A percentile compares a stretch with the other conserved stretches of the same genome.
phyloP scores from a whole-genome alignment of 2,797 vertebrate species.

The Schizopygopsis malacanthus region DNA sequence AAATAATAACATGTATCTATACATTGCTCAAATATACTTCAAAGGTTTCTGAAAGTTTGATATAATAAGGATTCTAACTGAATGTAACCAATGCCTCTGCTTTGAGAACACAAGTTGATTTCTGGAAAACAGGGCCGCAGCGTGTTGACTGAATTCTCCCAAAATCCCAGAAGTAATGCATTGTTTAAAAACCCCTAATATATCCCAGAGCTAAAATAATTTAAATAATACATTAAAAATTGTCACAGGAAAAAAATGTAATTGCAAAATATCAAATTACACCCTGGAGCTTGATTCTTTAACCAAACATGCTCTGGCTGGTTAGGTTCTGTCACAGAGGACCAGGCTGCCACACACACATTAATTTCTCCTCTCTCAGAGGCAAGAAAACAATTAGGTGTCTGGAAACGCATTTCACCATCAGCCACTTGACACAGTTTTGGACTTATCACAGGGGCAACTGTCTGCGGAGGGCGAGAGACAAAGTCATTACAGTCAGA shows the following conservation, averaged over 20 bases:
- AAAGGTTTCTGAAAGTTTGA: neutral
- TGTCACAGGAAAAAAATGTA: conserved; percentile 72
- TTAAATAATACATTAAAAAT: conserved; percentile 85
- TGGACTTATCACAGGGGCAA: conserved; percentile 80
- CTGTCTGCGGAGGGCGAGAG: conserved; percentile 78
- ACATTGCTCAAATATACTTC: neutral
- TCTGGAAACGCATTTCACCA: conserved; percentile 77
- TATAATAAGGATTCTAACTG: neutral
- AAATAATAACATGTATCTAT: neutral
- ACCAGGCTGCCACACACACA: conserved; percentile 79
- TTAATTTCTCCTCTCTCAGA: conserved; percentile 82
- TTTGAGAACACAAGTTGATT: conserved; percentile 33
- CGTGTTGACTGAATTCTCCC: conserved; percentile 47
- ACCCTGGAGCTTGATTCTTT: conserved; percentile 83
- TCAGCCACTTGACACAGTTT: conserved; percentile 83
- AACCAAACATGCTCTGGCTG: conserved; percentile 84
- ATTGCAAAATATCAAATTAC: conserved; percentile 83
- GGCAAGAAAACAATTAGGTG: conserved; percentile 85
- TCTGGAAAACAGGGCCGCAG: conserved; percentile 41
- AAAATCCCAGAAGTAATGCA: conserved; percentile 63
- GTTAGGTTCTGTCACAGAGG: conserved; percentile 82
- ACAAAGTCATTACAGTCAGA: conserved; percentile 81
- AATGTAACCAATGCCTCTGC: neutral
- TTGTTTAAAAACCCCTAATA: conserved; percentile 70
- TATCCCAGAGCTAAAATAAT: conserved; percentile 84